Conservation (phyloP, 1,140 invertebrate species). For the Bombus vancouverensis region DNA sequence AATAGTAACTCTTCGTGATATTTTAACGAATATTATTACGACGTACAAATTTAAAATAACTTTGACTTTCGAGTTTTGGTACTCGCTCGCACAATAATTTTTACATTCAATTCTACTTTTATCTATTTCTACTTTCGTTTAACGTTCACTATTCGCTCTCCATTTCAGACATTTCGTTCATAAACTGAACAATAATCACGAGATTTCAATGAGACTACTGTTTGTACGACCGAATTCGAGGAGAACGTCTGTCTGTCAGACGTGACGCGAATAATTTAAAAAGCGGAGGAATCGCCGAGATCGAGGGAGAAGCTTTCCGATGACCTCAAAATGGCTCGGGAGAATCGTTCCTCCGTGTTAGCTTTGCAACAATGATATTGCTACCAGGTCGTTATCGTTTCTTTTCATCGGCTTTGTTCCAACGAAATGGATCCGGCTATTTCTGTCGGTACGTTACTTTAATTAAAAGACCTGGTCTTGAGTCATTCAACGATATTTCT, state of each 20-base stretch:
- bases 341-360: slow-evolving; percentile 15
- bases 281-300: background rate
- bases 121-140: background rate
- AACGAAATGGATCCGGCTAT: slow-evolving; percentile 20
- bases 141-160: too few species aligned
- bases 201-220: background rate
- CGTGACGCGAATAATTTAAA: slow-evolving; percentile 17
- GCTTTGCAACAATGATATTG: slow-evolving; percentile 16
- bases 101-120: too few species aligned
- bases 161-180: too few species aligned
- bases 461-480: slow-evolving; percentile 8
- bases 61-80: too few species aligned
- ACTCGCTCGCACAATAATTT: too few species aligned
- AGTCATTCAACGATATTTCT: slow-evolving; percentile 4
- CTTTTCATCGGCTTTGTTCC: slow-evolving; percentile 16
- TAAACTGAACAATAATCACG: background rate
- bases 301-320: background rate
- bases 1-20: too few species aligned
- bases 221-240: background rate
- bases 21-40: too few species aligned
- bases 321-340: background rate
- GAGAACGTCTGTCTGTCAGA: background rate
- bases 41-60: too few species aligned
- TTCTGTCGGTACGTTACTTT: slow-evolving; percentile 12
- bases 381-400: slow-evolving; percentile 16